These are phyloP conservation scores for Bradypus variegatus DNA, from an alignment of 2,797 vertebrate genomes.

Conservation along the genomic window DNA sequence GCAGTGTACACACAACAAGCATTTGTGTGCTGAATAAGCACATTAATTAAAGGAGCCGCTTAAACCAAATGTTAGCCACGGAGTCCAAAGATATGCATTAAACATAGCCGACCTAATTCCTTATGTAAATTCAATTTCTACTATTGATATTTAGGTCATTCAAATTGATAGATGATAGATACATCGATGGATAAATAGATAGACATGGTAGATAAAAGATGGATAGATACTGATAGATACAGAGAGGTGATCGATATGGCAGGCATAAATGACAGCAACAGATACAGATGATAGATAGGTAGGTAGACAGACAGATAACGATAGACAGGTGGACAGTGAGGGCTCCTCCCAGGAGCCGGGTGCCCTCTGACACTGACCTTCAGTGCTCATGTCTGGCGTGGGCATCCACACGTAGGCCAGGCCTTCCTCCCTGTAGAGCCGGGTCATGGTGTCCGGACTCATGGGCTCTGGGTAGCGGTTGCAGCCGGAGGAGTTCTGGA, in stretches of 20 bases:
- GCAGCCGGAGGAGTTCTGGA: constrained; percentile 91
- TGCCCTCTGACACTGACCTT: constrained; percentile 80
- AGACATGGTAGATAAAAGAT: no score
- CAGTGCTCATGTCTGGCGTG: constrained; percentile 96
- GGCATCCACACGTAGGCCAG: constrained; percentile 94
- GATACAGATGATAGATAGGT: no score
- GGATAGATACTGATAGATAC: not conserved
- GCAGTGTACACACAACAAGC: not conserved
- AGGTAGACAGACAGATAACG: not conserved
- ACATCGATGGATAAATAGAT: not conserved
- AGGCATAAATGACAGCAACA: no score
- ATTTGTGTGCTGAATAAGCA: not conserved
- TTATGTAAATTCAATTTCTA: not conserved
- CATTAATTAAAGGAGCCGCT: not conserved
- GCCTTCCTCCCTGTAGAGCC: constrained; percentile 87
- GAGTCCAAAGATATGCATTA: not conserved
- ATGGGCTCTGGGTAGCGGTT: constrained; percentile 82
- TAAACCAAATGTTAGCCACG: not conserved
- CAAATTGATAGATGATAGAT: not conserved
- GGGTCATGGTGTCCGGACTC: constrained; percentile 87
- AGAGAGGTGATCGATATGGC: no score
- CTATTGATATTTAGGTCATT: not conserved
- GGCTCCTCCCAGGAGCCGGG: no score
- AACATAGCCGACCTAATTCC: not conserved
- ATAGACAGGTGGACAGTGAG: not conserved